Conservation (phyloP, 2,797 vertebrate species). For the Percopsis omiscomaycus region DNA sequence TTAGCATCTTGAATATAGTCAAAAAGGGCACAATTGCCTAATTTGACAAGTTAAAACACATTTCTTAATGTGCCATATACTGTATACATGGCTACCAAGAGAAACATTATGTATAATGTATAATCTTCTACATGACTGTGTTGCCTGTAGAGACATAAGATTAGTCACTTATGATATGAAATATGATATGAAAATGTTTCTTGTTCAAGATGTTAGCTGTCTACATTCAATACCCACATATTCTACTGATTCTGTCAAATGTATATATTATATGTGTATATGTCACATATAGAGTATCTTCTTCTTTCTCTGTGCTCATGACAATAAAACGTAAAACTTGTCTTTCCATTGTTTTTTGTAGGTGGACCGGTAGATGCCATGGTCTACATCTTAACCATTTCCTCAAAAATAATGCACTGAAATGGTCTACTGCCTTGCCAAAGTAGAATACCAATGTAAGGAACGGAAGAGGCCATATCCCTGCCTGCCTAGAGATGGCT, state of each 20-base stretch:
- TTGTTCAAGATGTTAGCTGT: slow-evolving; percentile 25
- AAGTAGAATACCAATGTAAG: slow-evolving; percentile 21
- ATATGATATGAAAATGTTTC: slow-evolving; percentile 42
- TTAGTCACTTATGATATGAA: slow-evolving; percentile 3
- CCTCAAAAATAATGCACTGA: not conserved
- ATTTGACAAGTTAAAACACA: not conserved
- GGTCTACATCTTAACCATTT: no score
- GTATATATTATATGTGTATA: no score
- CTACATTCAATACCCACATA: no score
- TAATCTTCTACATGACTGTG: not conserved
- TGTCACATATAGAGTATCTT: no score
- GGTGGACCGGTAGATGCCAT: no score
- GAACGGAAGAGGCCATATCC: slow-evolving; percentile 19
- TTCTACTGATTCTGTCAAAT: no score
- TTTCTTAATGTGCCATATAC: not conserved
- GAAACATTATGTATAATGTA: no score
- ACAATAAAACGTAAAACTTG: no score
- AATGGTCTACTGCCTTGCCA: slow-evolving; percentile 1
- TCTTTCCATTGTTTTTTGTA: no score
- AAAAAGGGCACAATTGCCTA: not conserved
- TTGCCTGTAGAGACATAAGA: not conserved
- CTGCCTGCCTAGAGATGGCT: slow-evolving; percentile 15
- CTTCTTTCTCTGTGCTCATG: no score
- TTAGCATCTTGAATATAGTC: no score
- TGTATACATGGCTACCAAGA: not conserved